phyloP scores from a whole-genome alignment of 30 jellyfish, hydroid and myxozoan species.

The Pseudorhiza aurosa region DNA sequence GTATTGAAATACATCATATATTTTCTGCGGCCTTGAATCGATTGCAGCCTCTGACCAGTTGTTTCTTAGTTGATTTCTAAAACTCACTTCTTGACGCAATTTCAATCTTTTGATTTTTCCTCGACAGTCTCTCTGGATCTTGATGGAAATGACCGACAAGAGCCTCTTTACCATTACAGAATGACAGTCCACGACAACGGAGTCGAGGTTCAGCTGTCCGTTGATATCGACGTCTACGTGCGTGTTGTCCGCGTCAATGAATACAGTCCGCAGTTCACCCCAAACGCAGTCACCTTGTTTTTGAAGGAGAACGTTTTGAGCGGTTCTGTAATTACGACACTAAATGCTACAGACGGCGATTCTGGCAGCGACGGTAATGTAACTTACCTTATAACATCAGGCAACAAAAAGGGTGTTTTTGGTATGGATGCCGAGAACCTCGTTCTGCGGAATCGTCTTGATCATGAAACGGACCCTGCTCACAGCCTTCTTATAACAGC shows the following conservation, averaged over 20 bases:
- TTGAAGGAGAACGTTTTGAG: slow-evolving; percentile 47
- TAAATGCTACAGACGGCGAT: slow-evolving; percentile 73
- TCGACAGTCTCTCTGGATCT: slow-evolving; percentile 75
- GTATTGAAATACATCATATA: too few species aligned
- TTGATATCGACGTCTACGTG: slow-evolving; percentile 36
- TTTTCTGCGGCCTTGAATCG: too few species aligned
- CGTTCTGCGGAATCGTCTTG: slow-evolving; percentile 40
- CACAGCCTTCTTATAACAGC: slow-evolving; percentile 63
- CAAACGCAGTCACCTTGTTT: slow-evolving; percentile 32
- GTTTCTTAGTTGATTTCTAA: too few species aligned
- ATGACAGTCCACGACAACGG: slow-evolving; percentile 79
- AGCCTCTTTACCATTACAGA: slow-evolving; percentile 52
- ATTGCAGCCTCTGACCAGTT: too few species aligned
- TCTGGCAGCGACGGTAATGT: slow-evolving; percentile 80
- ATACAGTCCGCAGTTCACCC: slow-evolving; percentile 60
- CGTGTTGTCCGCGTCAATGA: slow-evolving; percentile 77
- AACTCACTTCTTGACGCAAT: too few species aligned
- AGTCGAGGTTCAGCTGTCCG: slow-evolving; percentile 52
- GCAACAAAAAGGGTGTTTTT: slow-evolving; percentile 48
- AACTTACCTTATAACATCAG: slow-evolving; percentile 53
- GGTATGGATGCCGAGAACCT: slow-evolving; percentile 35
- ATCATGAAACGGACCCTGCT: slow-evolving; percentile 65
- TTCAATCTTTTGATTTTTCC: too few species aligned
- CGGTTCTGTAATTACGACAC: slow-evolving; percentile 29
- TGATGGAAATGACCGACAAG: slow-evolving; percentile 46